Evolutionary conservation across 2,113 vertebrate genomes (phyloP).

Genomic region (Calonectris borealis): DNA sequence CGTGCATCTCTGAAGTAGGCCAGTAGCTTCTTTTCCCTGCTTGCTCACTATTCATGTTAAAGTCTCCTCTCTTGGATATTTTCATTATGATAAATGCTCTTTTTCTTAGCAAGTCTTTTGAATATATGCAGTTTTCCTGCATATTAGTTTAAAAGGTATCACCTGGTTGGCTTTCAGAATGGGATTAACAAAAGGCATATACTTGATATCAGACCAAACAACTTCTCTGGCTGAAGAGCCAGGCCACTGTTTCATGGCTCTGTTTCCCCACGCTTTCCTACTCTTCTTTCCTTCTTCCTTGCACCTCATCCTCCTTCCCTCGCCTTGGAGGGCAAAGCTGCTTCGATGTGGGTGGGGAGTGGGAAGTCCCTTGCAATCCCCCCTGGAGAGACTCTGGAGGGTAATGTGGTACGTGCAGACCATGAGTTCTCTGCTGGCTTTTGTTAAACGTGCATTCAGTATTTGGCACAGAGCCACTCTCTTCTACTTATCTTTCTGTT

Average conservation of each 20-base stretch:
- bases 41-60: not conserved
- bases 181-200: not conserved
- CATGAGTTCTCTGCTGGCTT: not conserved
- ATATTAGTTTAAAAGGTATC: not conserved
- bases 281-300: not conserved
- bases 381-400: not conserved
- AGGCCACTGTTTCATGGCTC: not conserved
- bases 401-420: not conserved
- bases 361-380: not conserved
- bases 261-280: not conserved
- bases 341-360: not conserved
- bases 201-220: not conserved
- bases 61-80: not conserved
- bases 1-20: not conserved
- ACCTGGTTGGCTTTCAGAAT: not conserved
- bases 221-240: not conserved
- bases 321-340: not conserved
- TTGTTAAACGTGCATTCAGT: not conserved
- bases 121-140: not conserved
- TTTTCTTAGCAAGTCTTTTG: not conserved
- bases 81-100: not conserved
- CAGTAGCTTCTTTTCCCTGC: not conserved
- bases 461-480: not conserved
- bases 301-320: not conserved
- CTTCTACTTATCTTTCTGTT: not conserved